phyloP scores from a whole-genome alignment of 2,888 invertebrate genomes.

The Pristionchus japonicus region DNA sequence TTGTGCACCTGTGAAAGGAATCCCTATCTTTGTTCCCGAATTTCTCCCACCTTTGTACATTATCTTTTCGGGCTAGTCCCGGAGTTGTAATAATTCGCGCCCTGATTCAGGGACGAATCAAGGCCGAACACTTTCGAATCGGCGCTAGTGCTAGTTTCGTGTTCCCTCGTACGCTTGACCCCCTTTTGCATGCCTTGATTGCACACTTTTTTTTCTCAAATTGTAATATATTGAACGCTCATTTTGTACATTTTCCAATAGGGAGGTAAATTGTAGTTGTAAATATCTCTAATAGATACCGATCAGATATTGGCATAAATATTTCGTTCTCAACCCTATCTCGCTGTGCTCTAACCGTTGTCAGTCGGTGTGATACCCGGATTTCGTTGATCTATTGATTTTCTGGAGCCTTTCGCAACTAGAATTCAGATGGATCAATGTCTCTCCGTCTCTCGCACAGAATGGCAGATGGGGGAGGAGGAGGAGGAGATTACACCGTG shows the following conservation, averaged over 20 bases:
- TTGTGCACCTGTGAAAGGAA: too few relatives aligned
- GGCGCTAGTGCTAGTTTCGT: neutral
- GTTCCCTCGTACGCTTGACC: neutral
- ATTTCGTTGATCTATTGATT: neutral
- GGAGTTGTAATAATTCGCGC: neutral
- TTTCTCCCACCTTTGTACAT: neutral
- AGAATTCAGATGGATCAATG: conserved; percentile 8
- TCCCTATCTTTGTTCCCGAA: neutral
- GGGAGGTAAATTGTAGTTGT: neutral
- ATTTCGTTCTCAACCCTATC: neutral
- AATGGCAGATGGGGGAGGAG: conserved; percentile 1
- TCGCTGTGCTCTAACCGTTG: neutral
- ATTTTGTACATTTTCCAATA: conserved; percentile 15
- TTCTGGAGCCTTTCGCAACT: neutral
- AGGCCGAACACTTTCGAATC: neutral
- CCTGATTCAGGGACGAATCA: neutral
- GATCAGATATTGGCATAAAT: neutral
- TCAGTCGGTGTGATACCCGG: neutral
- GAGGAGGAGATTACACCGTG: neutral
- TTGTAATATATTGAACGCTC: neutral
- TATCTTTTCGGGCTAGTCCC: neutral
- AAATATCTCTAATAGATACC: neutral
- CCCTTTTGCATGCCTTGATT: neutral
- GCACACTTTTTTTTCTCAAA: neutral
- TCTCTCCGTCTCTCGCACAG: neutral